These are phyloP conservation scores for Calidris pygmaea DNA, from an alignment of 2,113 vertebrate species.

Conservation along the genomic window DNA sequence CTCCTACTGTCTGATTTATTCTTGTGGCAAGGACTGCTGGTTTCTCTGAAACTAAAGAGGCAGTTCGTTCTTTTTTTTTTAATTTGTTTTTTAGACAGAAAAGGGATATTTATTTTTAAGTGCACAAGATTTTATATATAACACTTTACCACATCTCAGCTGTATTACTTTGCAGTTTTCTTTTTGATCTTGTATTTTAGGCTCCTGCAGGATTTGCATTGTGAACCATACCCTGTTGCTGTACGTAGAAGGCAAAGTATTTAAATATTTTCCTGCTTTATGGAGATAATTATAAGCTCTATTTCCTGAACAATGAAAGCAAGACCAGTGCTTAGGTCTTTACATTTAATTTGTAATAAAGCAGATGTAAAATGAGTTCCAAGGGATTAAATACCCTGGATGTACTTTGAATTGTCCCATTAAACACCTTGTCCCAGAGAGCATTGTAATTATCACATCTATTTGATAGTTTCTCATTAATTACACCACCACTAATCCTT, in stretches of 20 bases:
- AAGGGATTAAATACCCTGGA: slow-evolving; percentile 40
- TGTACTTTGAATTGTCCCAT: slow-evolving; percentile 49
- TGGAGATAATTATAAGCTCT: slow-evolving; percentile 58
- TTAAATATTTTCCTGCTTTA: slow-evolving; percentile 43
- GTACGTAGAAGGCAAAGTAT: slow-evolving; percentile 7
- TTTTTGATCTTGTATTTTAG: slow-evolving; percentile 6
- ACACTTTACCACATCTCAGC: background rate
- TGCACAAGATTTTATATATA: background rate
- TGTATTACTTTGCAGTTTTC: background rate
- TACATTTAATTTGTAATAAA: slow-evolving; percentile 44
- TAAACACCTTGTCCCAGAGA: slow-evolving; percentile 45
- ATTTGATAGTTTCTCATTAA: slow-evolving; percentile 27
- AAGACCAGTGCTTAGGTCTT: slow-evolving; percentile 13
- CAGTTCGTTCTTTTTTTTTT: background rate
- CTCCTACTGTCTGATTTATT: slow-evolving; percentile 67
- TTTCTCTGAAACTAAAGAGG: slow-evolving; percentile 34
- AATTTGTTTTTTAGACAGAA: background rate
- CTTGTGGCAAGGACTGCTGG: slow-evolving; percentile 31
- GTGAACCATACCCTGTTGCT: slow-evolving; percentile 17
- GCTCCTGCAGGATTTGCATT: slow-evolving; percentile 1
- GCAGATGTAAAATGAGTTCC: slow-evolving; percentile 47
- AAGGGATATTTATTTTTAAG: background rate
- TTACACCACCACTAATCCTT: background rate
- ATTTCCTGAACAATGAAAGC: slow-evolving; percentile 58
- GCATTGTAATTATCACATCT: slow-evolving; percentile 23